phyloP scores from a whole-genome alignment of 2,797 vertebrate species.

The Novumbra hubbsi region DNA sequence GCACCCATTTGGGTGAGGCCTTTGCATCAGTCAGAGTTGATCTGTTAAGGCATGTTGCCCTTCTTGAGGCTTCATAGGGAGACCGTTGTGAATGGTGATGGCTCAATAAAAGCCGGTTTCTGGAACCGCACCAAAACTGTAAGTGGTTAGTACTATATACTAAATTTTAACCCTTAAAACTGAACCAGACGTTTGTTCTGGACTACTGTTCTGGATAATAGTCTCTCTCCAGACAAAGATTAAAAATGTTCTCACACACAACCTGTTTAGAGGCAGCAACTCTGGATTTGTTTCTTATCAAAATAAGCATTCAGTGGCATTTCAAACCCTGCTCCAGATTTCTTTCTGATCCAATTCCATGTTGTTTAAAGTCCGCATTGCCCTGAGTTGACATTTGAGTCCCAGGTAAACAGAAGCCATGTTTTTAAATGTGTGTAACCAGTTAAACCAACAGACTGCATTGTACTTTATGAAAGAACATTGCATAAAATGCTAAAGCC shows the following conservation, averaged over 20 bases:
- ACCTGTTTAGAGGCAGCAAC: background rate
- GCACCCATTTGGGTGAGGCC: background rate
- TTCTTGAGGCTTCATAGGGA: conserved; percentile 70
- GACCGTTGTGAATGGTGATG: conserved; percentile 70
- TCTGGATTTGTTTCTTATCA: background rate
- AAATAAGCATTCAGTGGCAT: conserved; percentile 36
- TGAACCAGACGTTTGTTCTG: background rate
- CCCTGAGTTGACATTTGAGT: conserved; percentile 43
- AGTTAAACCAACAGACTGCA: background rate
- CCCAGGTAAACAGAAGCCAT: conserved; percentile 38
- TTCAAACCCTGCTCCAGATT: conserved; percentile 31
- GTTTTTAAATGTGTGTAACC: conserved; percentile 32
- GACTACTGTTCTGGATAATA: too few species aligned
- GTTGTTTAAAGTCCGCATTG: conserved; percentile 35
- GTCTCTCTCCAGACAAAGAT: background rate
- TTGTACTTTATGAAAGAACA: conserved; percentile 1
- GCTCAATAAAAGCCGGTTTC: conserved; percentile 38
- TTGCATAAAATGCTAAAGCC: background rate
- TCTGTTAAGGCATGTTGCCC: conserved; percentile 67
- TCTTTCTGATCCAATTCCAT: conserved; percentile 39
- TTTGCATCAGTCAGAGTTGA: background rate
- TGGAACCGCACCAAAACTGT: conserved; percentile 40
- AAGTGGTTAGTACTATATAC: conserved; percentile 1
- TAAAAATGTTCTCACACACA: background rate
- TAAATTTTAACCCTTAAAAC: conserved; percentile 8